These are phyloP conservation scores for Lophura nycthemera DNA, from an alignment of 2,113 vertebrate genomes.

Conservation along the genomic window DNA sequence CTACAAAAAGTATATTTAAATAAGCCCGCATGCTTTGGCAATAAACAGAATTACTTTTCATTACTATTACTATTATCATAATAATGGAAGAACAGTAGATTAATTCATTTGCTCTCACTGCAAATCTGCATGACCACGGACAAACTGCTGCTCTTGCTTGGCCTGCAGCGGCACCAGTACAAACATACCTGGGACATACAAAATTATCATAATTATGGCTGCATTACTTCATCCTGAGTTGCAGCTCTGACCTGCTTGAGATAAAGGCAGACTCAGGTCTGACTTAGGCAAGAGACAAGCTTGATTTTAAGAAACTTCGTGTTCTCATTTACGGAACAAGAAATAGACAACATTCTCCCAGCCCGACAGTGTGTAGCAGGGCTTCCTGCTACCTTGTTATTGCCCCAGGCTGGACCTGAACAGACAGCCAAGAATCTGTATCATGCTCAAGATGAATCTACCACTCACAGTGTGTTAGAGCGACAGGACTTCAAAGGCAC, in stretches of 20 bases:
- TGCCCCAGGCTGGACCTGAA: neutral
- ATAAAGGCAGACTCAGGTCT: neutral
- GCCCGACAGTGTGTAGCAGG: neutral
- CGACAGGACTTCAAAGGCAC: neutral
- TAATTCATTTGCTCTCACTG: neutral
- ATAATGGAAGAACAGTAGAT: neutral
- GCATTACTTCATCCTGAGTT: neutral
- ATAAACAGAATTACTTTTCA: neutral
- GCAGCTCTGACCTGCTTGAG: neutral
- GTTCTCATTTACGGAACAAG: neutral
- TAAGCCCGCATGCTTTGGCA: neutral
- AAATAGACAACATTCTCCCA: neutral
- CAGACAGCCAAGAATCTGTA: neutral
- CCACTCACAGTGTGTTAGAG: neutral
- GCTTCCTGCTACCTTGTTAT: neutral
- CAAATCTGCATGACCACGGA: neutral
- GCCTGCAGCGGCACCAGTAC: neutral
- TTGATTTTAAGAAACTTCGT: neutral
- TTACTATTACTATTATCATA: neutral
- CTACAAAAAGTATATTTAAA: neutral
- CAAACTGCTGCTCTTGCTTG: neutral
- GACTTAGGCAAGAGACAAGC: neutral
- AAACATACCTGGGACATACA: neutral
- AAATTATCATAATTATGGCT: neutral
- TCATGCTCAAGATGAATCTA: neutral